Base-by-base conservation (phyloP, 2,888 invertebrate genomes). In the Argyresthia goedartella region DNA sequence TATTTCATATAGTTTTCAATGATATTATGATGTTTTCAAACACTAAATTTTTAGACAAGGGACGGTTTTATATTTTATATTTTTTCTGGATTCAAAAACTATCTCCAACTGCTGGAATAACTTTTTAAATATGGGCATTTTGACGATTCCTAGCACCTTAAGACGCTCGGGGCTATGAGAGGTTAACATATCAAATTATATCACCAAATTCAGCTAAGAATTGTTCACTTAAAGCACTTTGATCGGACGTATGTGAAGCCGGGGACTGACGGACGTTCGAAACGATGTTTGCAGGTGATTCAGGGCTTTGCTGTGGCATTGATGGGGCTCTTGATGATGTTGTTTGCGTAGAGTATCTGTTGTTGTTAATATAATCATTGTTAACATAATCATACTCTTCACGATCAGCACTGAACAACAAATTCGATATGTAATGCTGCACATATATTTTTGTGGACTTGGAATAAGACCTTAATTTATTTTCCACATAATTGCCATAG, bases 341-440 rank as follows among this genome's bases (percentile, higher is more conserved):
- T 53, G 54, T 47, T 55, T 48, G 52, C 53, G 55, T 55, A 52
- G 53, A 55, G 52, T 53, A 52, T 43, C 52, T 50, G 25, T 25
- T 25, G 25, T 49, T 55, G 52, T 52, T 53, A 53, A 55, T 14
- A 55, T 53, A 46, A 43, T 55, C 47, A 52, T 50, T 52, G 36
- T 53, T 51, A 54, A 39, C 54, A 53, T 56, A 47, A 25, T 47
- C 47, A 47, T 47, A 47, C 13, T 47, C 47, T 55, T 56, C 58
- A 51, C 56, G 58, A 58, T 58, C 58, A 55, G 56, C 58, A 57
- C 57, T 57, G 51, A 58, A 58, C 53, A 58, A 57, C 55, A 58
- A 57, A 53, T 58, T 57, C 47, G 58, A 58, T 55, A 58, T 58
- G 43, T 57, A 55, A 55, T 56, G 55, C 13, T 58, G 56, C 53